A percentile compares a stretch with the other conserved stretches of the same genome.
These are phyloP conservation scores for Rallus limicola DNA, from an alignment of 2,113 vertebrate species.

Conservation along the genomic window DNA sequence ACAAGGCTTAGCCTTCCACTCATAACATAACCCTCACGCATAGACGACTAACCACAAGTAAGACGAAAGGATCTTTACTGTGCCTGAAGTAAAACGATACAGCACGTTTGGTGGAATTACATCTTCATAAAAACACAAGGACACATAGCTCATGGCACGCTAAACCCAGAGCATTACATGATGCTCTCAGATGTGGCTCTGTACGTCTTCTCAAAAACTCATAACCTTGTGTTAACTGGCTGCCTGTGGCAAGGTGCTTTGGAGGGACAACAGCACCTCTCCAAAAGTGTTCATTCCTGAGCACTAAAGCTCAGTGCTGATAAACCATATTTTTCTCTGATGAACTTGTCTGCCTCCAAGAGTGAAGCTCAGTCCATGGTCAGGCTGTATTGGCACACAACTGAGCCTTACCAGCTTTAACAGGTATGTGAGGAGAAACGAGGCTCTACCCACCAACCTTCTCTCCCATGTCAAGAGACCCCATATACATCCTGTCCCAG, in stretches of 20 bases:
- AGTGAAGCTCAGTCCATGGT: background rate
- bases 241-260: background rate
- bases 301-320: background rate
- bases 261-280: background rate
- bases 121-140: background rate
- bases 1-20: background rate
- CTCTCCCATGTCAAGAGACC: background rate
- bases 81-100: background rate
- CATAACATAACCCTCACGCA: background rate
- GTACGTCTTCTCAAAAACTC: background rate
- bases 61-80: background rate
- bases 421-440: background rate
- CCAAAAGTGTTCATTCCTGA: background rate
- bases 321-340: background rate
- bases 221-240: constrained; percentile 2
- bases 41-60: background rate
- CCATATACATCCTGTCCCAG: background rate
- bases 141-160: background rate
- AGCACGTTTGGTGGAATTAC: background rate
- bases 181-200: background rate
- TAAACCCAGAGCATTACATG: background rate
- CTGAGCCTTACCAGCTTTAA: background rate
- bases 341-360: background rate
- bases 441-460: background rate
- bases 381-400: fast-evolving